Evolutionary conservation across 2,888 invertebrate genomes (phyloP).

Genomic region (Apodemia zela): DNA sequence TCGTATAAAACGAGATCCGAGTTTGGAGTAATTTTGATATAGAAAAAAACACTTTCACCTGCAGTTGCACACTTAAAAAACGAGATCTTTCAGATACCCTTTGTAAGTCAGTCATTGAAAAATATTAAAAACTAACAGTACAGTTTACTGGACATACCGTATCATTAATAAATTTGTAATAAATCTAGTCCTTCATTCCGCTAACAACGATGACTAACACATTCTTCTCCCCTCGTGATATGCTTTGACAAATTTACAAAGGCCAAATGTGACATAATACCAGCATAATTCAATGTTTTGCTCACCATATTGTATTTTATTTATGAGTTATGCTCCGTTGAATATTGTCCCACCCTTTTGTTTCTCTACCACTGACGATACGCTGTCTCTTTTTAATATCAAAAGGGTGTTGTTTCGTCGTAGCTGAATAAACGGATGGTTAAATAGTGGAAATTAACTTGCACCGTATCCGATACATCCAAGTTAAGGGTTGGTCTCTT

Average conservation of each 20-base stretch:
- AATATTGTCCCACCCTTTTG: slow-evolving; percentile 47
- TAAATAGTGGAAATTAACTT: slow-evolving; percentile 79
- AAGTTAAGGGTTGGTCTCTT: slow-evolving; percentile 64
- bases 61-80: too few relatives aligned
- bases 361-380: slow-evolving; percentile 35
- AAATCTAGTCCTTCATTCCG: slow-evolving; percentile 54
- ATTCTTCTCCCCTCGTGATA: slow-evolving; percentile 61
- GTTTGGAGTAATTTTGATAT: too few relatives aligned
- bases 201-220: slow-evolving; percentile 61
- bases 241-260: slow-evolving; percentile 74
- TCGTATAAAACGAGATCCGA: too few relatives aligned
- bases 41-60: too few relatives aligned
- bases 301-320: slow-evolving; percentile 82
- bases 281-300: slow-evolving; percentile 81
- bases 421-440: slow-evolving; percentile 73
- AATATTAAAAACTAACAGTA: slow-evolving; percentile 1
- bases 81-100: too few relatives aligned
- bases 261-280: slow-evolving; percentile 81
- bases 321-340: slow-evolving; percentile 77
- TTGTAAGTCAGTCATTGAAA: too few relatives aligned
- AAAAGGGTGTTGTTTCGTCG: slow-evolving; percentile 67
- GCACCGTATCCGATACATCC: slow-evolving; percentile 74
- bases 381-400: slow-evolving; percentile 48
- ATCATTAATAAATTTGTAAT: slow-evolving; percentile 37
- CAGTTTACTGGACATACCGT: slow-evolving; percentile 1